These are phyloP conservation scores for Carduelis carduelis DNA, from an alignment of 2,797 vertebrate species.

Conservation along the genomic window DNA sequence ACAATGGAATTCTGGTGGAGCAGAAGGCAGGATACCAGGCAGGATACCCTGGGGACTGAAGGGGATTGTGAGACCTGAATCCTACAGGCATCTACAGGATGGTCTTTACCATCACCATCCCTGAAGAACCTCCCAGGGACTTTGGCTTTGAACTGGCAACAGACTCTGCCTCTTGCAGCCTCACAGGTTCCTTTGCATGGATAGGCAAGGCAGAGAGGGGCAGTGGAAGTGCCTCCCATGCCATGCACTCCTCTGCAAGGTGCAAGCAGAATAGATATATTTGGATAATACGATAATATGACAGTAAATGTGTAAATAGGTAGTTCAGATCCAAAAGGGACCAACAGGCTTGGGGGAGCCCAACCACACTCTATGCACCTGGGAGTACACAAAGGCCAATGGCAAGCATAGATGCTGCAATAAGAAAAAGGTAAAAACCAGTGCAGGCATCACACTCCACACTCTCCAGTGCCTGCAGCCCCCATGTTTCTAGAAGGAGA, in stretches of 20 bases:
- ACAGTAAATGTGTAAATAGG: background rate
- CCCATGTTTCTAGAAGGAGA: background rate
- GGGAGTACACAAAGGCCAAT: background rate
- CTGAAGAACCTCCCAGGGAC: background rate
- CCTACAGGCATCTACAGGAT: fast-evolving
- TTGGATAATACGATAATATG: background rate
- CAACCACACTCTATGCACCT: background rate
- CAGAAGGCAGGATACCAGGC: background rate
- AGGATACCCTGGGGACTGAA: background rate
- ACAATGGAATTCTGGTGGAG: background rate
- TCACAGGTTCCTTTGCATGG: background rate
- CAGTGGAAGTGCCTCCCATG: background rate
- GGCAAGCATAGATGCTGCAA: background rate
- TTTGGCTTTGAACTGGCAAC: background rate
- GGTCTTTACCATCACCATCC: background rate
- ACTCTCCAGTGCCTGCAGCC: background rate
- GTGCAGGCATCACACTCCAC: background rate
- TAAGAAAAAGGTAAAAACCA: background rate
- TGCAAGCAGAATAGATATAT: fast-evolving
- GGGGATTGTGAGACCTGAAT: background rate
- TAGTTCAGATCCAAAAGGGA: background rate
- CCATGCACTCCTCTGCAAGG: background rate
- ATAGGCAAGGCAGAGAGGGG: background rate
- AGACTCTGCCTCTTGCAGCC: background rate
- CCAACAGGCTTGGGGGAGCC: background rate